Percentiles rank a stretch among this genome's conserved stretches.
Evolutionary conservation across 2,797 vertebrate genomes (phyloP).

Genomic region (Salmo trutta): DNA sequence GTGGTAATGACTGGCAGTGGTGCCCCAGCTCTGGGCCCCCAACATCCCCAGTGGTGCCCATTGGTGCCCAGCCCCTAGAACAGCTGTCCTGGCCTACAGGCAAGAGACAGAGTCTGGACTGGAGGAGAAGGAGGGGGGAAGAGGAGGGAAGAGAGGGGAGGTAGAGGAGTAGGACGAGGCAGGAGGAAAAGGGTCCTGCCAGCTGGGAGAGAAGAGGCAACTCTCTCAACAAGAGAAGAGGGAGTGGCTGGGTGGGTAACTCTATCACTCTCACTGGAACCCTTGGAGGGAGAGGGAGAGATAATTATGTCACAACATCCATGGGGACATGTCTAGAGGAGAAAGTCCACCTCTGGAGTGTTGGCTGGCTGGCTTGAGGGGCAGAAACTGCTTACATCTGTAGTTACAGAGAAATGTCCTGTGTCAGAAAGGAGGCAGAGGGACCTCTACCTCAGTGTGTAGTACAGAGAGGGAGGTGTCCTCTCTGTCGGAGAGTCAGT

Average conservation of each 20-base stretch:
- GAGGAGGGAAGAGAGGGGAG: background rate
- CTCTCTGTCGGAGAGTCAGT: background rate
- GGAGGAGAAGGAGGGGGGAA: conserved; percentile 20
- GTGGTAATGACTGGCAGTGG: conserved; percentile 49
- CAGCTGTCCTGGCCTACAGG: conserved; percentile 58
- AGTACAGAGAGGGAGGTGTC: background rate
- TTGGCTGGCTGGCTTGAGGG: background rate
- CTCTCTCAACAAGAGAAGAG: background rate
- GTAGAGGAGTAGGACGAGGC: background rate
- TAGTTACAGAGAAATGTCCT: too few relatives aligned
- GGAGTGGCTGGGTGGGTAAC: background rate
- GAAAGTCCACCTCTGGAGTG: background rate
- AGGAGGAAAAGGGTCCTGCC: background rate
- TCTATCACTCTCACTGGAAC: conserved; percentile 9
- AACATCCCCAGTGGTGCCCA: conserved; percentile 34
- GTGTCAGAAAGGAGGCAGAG: too few relatives aligned
- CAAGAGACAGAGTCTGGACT: conserved; percentile 40
- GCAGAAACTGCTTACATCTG: background rate
- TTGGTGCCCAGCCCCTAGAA: conserved; percentile 19
- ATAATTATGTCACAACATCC: background rate
- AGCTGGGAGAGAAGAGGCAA: background rate
- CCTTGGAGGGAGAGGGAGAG: too few relatives aligned
- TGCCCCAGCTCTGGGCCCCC: conserved; percentile 40
- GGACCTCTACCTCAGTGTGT: background rate
- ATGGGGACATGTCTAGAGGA: background rate